These are phyloP conservation scores for Drosophila sp. DNA, from an alignment of 1,140 invertebrate species.

Conservation along the genomic window DNA sequence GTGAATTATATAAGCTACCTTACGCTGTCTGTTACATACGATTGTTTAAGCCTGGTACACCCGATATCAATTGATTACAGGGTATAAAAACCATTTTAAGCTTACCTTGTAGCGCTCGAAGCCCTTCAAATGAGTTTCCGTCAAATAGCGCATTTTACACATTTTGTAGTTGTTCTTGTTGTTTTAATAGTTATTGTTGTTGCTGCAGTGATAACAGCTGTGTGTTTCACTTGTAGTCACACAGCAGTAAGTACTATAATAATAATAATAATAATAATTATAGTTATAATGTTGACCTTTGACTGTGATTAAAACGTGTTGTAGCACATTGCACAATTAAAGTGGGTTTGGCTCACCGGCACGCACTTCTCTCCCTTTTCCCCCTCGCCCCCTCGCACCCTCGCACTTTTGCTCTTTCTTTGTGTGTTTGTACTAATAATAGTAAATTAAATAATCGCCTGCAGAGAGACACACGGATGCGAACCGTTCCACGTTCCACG, in stretches of 20 bases:
- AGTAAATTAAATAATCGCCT: slow-evolving; percentile 77
- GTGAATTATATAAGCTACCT: too few species aligned
- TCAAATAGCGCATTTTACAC: slow-evolving; percentile 87
- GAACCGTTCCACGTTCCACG: slow-evolving; percentile 4
- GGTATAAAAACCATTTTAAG: slow-evolving; percentile 29
- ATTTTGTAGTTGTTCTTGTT: slow-evolving; percentile 51
- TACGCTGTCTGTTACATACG: background rate
- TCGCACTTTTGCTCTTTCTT: slow-evolving; percentile 15
- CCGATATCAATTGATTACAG: background rate
- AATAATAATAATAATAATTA: slow-evolving; percentile 12
- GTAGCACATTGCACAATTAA: slow-evolving; percentile 31
- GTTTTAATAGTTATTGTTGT: slow-evolving; percentile 20
- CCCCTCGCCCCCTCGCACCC: slow-evolving; percentile 17
- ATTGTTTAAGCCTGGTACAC: background rate
- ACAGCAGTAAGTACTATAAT: slow-evolving; percentile 5
- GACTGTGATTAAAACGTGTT: slow-evolving; percentile 42
- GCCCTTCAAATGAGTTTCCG: slow-evolving; percentile 89
- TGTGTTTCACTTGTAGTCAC: slow-evolving; percentile 6
- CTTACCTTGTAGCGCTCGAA: slow-evolving; percentile 94
- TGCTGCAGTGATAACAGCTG: slow-evolving; percentile 47
- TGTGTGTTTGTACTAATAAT: slow-evolving; percentile 39
- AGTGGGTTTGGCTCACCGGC: slow-evolving; percentile 16
- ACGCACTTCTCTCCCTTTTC: slow-evolving; percentile 33
- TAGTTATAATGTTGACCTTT: slow-evolving; percentile 40
- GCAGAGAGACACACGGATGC: slow-evolving; percentile 33